Conservation (phyloP, 2,797 vertebrate species). For the Chromis chromis region DNA sequence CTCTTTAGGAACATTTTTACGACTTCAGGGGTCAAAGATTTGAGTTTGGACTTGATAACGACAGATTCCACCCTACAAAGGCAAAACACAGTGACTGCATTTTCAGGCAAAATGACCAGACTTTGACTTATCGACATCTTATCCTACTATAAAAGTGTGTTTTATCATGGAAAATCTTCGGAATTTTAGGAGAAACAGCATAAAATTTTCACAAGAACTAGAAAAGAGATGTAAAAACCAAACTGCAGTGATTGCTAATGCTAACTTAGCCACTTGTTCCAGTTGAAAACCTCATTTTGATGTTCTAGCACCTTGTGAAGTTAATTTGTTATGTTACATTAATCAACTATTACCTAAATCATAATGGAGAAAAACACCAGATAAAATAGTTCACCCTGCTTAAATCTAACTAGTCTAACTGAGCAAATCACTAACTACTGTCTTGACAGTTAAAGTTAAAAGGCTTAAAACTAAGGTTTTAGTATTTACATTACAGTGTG, state of each 20-base stretch:
- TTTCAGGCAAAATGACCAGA: not conserved
- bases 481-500: too few species aligned
- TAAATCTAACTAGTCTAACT: too few species aligned
- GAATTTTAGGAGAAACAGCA: not conserved
- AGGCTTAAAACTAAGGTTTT: too few species aligned
- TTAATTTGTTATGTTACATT: too few species aligned
- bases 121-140: not conserved
- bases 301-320: too few species aligned
- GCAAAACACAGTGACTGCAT: not conserved
- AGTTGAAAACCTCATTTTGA: not conserved
- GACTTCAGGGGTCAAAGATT: constrained; percentile 15
- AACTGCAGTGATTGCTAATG: not conserved
- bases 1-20: constrained; percentile 25
- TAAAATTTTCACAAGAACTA: not conserved
- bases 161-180: not conserved
- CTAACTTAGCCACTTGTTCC: not conserved
- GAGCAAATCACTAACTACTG: too few species aligned
- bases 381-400: too few species aligned
- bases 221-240: not conserved
- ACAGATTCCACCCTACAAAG: not conserved
- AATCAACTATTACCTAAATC: too few species aligned
- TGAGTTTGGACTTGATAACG: not conserved
- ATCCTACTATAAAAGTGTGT: not conserved
- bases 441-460: too few species aligned
- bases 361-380: too few species aligned